Conservation (phyloP, 2,797 vertebrate genomes). For the Vultur gryphus region DNA sequence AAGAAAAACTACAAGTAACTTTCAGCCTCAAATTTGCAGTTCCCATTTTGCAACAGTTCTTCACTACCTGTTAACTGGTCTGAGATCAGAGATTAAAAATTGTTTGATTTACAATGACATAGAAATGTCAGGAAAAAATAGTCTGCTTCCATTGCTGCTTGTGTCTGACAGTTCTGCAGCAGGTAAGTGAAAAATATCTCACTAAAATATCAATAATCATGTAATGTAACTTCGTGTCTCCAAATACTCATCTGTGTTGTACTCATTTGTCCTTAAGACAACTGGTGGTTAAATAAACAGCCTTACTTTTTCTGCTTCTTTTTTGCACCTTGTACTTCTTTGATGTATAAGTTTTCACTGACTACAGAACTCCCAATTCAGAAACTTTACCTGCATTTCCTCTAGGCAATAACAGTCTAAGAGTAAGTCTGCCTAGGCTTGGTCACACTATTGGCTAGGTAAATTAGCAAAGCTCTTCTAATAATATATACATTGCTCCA, state of each 20-base stretch:
- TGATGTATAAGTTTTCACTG: neutral
- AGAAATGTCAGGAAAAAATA: neutral
- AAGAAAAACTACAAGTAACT: neutral
- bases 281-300: neutral
- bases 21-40: neutral
- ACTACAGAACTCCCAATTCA: neutral
- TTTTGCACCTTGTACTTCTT: neutral
- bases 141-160: neutral
- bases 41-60: neutral
- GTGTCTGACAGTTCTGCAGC: neutral
- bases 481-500: neutral
- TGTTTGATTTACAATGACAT: neutral
- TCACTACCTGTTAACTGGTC: neutral
- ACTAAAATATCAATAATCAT: neutral
- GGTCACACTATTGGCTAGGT: neutral
- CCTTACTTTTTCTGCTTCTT: neutral
- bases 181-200: neutral
- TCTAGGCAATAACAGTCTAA: neutral
- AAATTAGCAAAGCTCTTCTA: neutral
- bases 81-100: neutral
- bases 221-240: neutral
- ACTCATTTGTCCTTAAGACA: neutral
- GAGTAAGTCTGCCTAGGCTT: neutral
- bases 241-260: neutral
- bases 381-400: neutral